A percentile compares a stretch with the other conserved stretches of the same genome.
These are phyloP conservation scores for Buteo buteo DNA, from an alignment of 2,113 vertebrate genomes.

Conservation along the genomic window DNA sequence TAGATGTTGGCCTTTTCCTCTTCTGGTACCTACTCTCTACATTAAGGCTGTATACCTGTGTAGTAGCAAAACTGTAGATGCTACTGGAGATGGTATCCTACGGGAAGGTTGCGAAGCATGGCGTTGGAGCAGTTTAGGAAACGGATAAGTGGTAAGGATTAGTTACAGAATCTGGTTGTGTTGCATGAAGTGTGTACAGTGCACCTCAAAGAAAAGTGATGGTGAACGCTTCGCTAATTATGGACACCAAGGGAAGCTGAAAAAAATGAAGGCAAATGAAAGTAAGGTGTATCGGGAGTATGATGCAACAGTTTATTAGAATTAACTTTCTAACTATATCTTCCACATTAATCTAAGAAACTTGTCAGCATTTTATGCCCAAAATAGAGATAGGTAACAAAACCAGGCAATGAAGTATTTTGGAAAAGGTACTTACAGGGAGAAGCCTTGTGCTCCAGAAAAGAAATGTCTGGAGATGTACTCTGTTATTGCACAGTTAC, in stretches of 20 bases:
- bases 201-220: background rate
- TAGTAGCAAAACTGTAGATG: background rate
- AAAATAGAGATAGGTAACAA: background rate
- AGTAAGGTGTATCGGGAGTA: background rate
- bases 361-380: background rate
- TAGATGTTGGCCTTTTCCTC: background rate
- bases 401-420: background rate
- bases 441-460: background rate
- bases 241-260: background rate
- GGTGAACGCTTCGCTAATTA: background rate
- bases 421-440: background rate
- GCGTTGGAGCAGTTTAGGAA: background rate
- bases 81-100: background rate
- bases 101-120: background rate
- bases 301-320: background rate
- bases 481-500: background rate
- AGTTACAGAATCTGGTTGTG: background rate
- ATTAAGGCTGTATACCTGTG: background rate
- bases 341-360: background rate
- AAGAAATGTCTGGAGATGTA: background rate
- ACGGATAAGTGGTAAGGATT: background rate
- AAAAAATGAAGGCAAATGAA: background rate
- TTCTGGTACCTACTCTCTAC: background rate
- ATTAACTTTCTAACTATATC: background rate
- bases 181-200: background rate